phyloP scores from a whole-genome alignment of 2,113 vertebrate genomes.

The Taurulus bubalis region DNA sequence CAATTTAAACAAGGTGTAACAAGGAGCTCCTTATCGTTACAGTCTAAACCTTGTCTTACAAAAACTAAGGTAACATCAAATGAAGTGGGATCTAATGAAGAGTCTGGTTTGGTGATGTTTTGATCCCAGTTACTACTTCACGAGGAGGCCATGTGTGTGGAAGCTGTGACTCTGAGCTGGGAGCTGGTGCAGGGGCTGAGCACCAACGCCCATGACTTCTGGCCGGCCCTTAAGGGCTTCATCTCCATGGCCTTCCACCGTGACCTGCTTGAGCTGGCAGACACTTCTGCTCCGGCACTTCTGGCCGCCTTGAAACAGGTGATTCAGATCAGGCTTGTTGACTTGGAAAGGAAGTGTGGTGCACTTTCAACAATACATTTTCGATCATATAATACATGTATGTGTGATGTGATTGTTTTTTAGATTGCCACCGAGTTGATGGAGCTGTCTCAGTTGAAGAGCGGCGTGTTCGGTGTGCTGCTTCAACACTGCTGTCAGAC shows the following conservation, averaged over 20 bases:
- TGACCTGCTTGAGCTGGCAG: constrained; percentile 82
- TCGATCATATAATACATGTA: not conserved
- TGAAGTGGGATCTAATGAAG: not conserved
- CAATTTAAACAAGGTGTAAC: not conserved
- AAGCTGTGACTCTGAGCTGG: constrained; percentile 89
- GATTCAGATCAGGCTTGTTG: constrained; percentile 20
- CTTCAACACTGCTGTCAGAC: constrained; percentile 89
- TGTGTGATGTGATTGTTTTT: constrained; percentile 30
- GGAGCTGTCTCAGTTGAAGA: constrained; percentile 90
- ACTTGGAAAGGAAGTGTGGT: not conserved
- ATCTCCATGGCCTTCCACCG: constrained; percentile 87
- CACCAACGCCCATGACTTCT: constrained; percentile 92
- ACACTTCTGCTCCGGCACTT: constrained; percentile 77
- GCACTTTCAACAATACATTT: not conserved
- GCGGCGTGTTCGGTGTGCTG: constrained; percentile 90
- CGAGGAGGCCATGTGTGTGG: constrained; percentile 85
- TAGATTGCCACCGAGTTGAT: constrained; percentile 89
- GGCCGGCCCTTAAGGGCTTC: constrained; percentile 91
- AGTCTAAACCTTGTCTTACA: not conserved
- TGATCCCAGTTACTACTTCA: constrained; percentile 81
- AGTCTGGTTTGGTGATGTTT: not conserved
- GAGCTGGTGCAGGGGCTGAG: constrained; percentile 87
- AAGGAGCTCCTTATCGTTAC: not conserved
- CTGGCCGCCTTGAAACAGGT: constrained; percentile 88
- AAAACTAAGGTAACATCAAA: not conserved